Evolutionary conservation across 2,797 vertebrate species (phyloP).

Genomic region (Microcaecilia unicolor): DNA sequence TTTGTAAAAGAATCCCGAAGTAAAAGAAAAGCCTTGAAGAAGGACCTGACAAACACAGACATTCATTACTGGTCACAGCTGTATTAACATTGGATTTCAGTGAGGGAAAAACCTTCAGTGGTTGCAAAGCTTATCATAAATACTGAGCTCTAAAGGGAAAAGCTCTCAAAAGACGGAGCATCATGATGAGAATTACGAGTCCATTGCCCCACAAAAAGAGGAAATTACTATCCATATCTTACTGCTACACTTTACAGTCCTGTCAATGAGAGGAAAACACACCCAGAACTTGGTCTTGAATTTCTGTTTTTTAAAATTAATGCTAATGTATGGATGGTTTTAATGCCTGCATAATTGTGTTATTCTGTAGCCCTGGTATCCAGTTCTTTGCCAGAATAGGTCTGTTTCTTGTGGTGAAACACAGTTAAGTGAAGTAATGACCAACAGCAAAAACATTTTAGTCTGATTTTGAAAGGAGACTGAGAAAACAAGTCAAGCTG

Average conservation of each 20-base stretch:
- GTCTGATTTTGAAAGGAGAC: too few species aligned
- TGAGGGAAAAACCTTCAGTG: background rate
- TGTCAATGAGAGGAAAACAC: conserved; percentile 1
- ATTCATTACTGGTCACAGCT: accelerated
- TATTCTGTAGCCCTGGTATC: conserved; percentile 8
- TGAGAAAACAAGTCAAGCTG: conserved; percentile 4
- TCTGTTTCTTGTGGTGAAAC: conserved; percentile 20
- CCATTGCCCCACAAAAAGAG: too few species aligned
- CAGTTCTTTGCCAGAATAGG: conserved; percentile 2
- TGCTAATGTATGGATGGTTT: conserved; percentile 15
- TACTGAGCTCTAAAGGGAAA: background rate
- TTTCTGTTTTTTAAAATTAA: conserved; percentile 3
- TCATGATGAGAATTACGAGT: background rate
- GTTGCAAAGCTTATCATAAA: background rate
- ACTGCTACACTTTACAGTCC: conserved; percentile 10
- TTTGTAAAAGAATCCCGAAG: too few species aligned
- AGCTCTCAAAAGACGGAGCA: background rate
- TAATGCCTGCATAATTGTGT: conserved; percentile 19
- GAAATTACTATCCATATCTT: background rate
- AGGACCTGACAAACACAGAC: background rate
- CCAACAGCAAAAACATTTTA: conserved; percentile 16
- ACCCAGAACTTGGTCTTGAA: too few species aligned
- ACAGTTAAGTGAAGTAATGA: conserved; percentile 22
- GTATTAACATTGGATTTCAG: background rate
- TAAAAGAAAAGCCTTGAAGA: background rate